Conservation (phyloP, 92 coral and sea anemone genomes). For the Montipora capitata region DNA sequence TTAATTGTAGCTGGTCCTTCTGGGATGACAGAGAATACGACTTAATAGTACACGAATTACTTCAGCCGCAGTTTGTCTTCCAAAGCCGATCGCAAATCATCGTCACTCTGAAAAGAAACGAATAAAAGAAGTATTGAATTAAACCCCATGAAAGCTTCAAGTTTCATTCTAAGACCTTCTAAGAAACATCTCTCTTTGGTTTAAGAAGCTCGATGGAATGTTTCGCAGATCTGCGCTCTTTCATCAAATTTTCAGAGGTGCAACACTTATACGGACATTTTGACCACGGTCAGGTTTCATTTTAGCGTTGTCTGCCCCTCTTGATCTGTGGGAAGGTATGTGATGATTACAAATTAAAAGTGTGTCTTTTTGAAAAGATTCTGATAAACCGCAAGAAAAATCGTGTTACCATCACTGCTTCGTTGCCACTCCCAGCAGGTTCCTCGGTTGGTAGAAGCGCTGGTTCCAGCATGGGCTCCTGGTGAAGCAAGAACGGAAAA, state of each 20-base stretch:
- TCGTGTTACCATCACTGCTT: background rate
- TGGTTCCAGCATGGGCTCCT: background rate
- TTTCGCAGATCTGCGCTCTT: no score
- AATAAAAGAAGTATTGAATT: background rate
- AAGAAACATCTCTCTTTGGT: no score
- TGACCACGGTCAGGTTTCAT: background rate
- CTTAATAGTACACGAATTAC: background rate
- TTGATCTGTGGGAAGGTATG: no score
- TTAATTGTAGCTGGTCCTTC: no score
- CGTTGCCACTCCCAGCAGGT: background rate
- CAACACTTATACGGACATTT: background rate
- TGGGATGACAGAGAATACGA: no score
- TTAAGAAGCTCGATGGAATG: no score
- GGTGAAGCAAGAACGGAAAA: no score
- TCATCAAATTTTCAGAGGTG: no score
- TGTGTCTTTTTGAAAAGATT: background rate
- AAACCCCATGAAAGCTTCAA: background rate
- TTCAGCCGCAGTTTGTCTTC: slow-evolving; percentile 16
- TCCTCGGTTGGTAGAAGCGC: background rate
- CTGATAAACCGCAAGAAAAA: no score
- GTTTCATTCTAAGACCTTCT: no score
- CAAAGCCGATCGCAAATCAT: slow-evolving; percentile 22
- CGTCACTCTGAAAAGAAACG: slow-evolving; percentile 3
- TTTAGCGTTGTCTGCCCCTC: no score
- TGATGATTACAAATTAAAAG: no score